Conservation (phyloP, 1,140 invertebrate species). For the Dufourea novaeangliae region DNA sequence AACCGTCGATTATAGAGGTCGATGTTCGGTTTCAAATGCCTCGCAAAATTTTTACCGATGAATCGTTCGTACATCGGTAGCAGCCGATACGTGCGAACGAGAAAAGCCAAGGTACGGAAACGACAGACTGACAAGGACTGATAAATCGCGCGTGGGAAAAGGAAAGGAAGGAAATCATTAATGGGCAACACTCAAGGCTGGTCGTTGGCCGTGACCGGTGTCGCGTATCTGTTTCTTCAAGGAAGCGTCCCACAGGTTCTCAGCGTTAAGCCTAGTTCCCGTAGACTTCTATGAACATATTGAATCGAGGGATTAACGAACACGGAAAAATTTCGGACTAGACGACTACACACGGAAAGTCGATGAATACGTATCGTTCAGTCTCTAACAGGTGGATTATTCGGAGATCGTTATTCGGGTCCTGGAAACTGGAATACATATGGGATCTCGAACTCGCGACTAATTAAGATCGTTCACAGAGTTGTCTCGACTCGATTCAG, state of each 20-base stretch:
- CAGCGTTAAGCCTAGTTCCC: constrained; percentile 15
- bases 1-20: constrained; percentile 35
- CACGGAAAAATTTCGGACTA: no score
- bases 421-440: not conserved
- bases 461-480: constrained; percentile 53
- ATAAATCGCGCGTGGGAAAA: constrained; percentile 45
- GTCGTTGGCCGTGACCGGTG: constrained; percentile 61
- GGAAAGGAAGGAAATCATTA: constrained; percentile 60
- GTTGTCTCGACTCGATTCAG: not conserved
- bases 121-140: constrained; percentile 19
- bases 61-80: not conserved
- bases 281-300: not conserved
- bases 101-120: not conserved
- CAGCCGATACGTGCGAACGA: not conserved
- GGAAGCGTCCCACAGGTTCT: constrained; percentile 20
- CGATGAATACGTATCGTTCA: no score
- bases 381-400: no score
- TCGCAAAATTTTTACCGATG: not conserved
- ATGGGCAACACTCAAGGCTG: constrained; percentile 60
- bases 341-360: no score
- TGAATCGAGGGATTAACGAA: not conserved
- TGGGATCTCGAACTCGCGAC: constrained; percentile 30
- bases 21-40: not conserved
- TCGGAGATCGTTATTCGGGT: not conserved
- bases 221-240: constrained; percentile 50